Evolutionary conservation across 2,888 invertebrate genomes (phyloP).

Genomic region (Frankliniella intonsa): DNA sequence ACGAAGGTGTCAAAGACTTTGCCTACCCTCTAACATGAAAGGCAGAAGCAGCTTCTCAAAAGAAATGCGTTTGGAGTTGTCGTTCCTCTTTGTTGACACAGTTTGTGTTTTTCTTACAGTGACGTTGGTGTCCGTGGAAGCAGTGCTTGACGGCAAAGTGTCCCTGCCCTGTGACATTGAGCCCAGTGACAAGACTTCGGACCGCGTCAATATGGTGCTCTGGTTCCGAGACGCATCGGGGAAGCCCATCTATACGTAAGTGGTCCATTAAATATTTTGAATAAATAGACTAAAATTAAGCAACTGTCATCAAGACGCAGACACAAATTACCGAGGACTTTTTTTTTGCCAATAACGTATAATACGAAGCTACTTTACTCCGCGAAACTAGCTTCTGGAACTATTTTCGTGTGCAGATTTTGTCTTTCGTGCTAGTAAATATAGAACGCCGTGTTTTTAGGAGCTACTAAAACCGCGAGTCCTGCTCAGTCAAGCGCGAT

Average conservation of each 20-base stretch:
- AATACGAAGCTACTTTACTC: too few relatives aligned
- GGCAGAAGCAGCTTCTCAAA: neutral
- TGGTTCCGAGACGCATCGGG: neutral
- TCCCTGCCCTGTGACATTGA: constrained; percentile 4
- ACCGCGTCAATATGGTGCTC: constrained; percentile 12
- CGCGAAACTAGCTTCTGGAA: too few relatives aligned
- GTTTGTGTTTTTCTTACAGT: neutral
- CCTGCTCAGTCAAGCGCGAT: too few relatives aligned
- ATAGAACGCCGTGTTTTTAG: too few relatives aligned
- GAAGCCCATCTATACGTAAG: constrained; percentile 5
- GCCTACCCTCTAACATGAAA: neutral
- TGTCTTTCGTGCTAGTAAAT: too few relatives aligned
- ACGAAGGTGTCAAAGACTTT: neutral
- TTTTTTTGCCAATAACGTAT: too few relatives aligned
- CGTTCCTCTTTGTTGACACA: neutral
- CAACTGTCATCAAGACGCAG: too few relatives aligned
- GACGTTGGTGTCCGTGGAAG: neutral
- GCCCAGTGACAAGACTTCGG: neutral
- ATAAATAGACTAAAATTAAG: too few relatives aligned
- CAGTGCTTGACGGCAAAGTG: constrained; percentile 11
- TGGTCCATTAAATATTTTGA: neutral
- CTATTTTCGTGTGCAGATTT: too few relatives aligned
- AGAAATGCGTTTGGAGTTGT: neutral
- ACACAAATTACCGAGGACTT: too few relatives aligned
- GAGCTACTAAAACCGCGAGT: too few relatives aligned